These are phyloP conservation scores for Scaptodrosophila latifasciaeformis DNA, from an alignment of 2,888 invertebrate genomes.

Conservation along the genomic window DNA sequence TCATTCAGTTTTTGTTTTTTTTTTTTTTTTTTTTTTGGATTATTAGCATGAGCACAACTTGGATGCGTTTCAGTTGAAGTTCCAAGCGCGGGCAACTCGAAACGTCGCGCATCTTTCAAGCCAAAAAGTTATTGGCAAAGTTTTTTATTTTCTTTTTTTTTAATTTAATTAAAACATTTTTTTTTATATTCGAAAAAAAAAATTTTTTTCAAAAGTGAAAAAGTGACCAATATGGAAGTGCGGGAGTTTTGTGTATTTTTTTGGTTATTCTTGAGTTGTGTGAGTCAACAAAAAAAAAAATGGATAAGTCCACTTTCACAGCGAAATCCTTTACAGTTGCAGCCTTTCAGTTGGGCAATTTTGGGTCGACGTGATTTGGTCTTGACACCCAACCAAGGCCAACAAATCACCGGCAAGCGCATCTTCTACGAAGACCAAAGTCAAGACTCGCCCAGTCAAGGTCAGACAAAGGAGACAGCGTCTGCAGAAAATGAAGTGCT, in stretches of 20 bases:
- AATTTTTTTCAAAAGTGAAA: background rate
- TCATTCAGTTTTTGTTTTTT: too few relatives aligned
- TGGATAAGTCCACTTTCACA: too few relatives aligned
- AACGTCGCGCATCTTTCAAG: slow-evolving; percentile 27
- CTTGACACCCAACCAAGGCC: slow-evolving; percentile 69
- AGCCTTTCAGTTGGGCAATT: slow-evolving; percentile 42
- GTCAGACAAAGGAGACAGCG: too few relatives aligned
- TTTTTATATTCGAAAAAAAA: slow-evolving; percentile 1
- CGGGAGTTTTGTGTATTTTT: slow-evolving; percentile 24
- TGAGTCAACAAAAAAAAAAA: too few relatives aligned
- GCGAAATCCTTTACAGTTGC: slow-evolving; percentile 33
- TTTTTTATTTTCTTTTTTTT: slow-evolving; percentile 2
- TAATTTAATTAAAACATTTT: too few relatives aligned
- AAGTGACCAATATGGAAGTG: slow-evolving; percentile 35
- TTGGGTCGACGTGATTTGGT: slow-evolving; percentile 72
- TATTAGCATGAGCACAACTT: slow-evolving; percentile 52
- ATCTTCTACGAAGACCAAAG: slow-evolving; percentile 70
- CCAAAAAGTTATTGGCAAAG: background rate
- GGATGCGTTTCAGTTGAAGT: slow-evolving; percentile 58
- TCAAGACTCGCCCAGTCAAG: too few relatives aligned
- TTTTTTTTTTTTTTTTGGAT: too few relatives aligned
- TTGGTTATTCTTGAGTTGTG: too few relatives aligned
- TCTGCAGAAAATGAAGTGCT: too few relatives aligned
- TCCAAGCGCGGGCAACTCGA: slow-evolving; percentile 52
- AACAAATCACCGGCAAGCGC: slow-evolving; percentile 68